These are phyloP conservation scores for Apamea sordens DNA, from an alignment of 2,888 invertebrate genomes.

Conservation along the genomic window DNA sequence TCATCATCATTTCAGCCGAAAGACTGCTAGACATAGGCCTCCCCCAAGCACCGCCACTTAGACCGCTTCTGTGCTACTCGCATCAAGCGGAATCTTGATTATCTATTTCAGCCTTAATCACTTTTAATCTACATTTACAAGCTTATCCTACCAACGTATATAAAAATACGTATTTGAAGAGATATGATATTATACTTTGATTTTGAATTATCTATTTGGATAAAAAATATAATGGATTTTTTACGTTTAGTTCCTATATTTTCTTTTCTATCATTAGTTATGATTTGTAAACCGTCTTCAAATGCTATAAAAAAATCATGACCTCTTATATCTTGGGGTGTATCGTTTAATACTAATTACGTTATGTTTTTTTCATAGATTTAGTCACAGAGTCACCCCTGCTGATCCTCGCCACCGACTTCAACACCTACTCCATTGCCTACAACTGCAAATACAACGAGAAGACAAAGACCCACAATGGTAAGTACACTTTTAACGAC, in stretches of 20 bases:
- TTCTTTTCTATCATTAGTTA: not conserved
- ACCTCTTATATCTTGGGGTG: not conserved
- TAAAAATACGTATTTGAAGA: not conserved
- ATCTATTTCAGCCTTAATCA: not conserved
- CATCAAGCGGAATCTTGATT: not conserved
- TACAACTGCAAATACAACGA: slow-evolving; percentile 90
- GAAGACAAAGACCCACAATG: slow-evolving; percentile 79
- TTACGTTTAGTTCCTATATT: not conserved
- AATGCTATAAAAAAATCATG: not conserved
- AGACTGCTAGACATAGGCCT: not conserved
- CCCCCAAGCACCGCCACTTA: not conserved
- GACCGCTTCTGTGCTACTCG: not conserved
- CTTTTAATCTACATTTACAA: not conserved
- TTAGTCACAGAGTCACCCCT: slow-evolving; percentile 88
- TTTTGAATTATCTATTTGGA: not conserved
- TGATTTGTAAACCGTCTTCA: not conserved
- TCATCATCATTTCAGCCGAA: not conserved
- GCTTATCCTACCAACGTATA: not conserved
- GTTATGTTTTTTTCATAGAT: slow-evolving; percentile 70
- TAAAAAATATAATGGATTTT: not conserved
- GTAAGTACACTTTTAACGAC: slow-evolving; percentile 65
- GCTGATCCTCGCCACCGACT: slow-evolving; percentile 91
- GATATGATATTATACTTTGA: not conserved
- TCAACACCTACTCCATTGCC: slow-evolving; percentile 91
- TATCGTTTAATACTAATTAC: not conserved